Conservation (phyloP, 1,140 invertebrate species). For the Wasmannia auropunctata region DNA sequence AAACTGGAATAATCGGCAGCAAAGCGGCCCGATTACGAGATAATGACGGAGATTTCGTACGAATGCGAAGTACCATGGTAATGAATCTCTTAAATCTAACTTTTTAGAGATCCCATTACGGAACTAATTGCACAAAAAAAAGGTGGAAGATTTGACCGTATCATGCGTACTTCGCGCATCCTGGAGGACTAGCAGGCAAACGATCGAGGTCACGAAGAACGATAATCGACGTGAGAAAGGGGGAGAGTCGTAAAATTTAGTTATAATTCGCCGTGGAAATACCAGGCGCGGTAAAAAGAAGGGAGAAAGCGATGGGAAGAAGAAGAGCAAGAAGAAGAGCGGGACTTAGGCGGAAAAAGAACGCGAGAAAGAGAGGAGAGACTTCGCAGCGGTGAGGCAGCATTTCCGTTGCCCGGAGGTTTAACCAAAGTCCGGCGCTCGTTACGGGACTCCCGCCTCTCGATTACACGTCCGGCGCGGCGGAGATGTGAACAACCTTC, state of each 20-base stretch:
- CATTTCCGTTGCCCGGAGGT: conserved; percentile 56
- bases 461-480: conserved; percentile 72
- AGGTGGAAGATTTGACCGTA: neutral
- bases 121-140: conserved; percentile 37
- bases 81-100: conserved; percentile 56
- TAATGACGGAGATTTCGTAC: conserved; percentile 42
- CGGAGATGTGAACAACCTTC: conserved; percentile 77
- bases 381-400: neutral
- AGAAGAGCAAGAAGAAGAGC: neutral
- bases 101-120: conserved; percentile 42
- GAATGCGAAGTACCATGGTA: conserved; percentile 26
- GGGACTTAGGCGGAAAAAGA: conserved; percentile 33
- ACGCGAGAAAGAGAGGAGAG: neutral
- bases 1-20: conserved; percentile 50
- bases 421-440: conserved; percentile 68
- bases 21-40: conserved; percentile 28
- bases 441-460: conserved; percentile 70
- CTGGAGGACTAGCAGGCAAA: neutral
- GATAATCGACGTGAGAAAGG: conserved; percentile 37
- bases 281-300: neutral
- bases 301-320: conserved; percentile 19
- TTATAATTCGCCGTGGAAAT: conserved; percentile 50
- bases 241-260: conserved; percentile 34
- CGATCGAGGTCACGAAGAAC: conserved; percentile 26
- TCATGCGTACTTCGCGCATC: conserved; percentile 17